Base-by-base conservation (phyloP, 2,888 invertebrate genomes). In the Sarcophaga subvicina region DNA sequence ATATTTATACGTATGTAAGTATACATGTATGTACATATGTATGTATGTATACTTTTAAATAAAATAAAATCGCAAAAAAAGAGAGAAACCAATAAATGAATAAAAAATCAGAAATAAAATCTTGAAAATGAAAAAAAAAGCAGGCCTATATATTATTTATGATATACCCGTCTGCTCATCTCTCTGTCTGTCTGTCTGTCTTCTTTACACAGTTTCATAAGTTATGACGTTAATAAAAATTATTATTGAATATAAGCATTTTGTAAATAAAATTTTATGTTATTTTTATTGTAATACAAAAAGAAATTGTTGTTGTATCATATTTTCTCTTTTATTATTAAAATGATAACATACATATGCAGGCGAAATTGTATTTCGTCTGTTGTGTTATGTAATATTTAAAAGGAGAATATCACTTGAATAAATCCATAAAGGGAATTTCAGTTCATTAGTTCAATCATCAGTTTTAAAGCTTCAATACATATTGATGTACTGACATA, bases 371-470 rank as follows among this genome's bases (percentile, higher is more conserved):
- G 6, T 17, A 4, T 54, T 54, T 54, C 3, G 1, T 20, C 14
- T 3, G 17, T 49, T 49, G 1, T 49, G 11, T 49, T 49, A 14
- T 49, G 49, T 17, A 54, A 54, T 17, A 54, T 17, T 54, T 4
- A 20, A 69, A 67, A 45, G 17, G 45, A 10, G 45, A 69, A 69
- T 49, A 69, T 49, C 12, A 14, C 6, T 49, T 69, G 45, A 69
- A 49, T 49, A 69, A 69, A 69, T 45, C 47, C 69, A 14, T 49
- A 49, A 69, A 69, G 69, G 12, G 20, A 47, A 69, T 69, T 69
- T 69, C 37, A 69, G n/a, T 69, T 49, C 47, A 69, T 69, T 69
- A 69, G 6, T 69, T 69, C 47, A 20, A 69, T 69, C 45, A 67
- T 67, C 10, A 67, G 1, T 37, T 67, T 67, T 67, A 45, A 67